Percentiles rank a stretch among this genome's conserved stretches.
Evolutionary conservation across 2,797 vertebrate species (phyloP).

Genomic region (Danio tinwini): DNA sequence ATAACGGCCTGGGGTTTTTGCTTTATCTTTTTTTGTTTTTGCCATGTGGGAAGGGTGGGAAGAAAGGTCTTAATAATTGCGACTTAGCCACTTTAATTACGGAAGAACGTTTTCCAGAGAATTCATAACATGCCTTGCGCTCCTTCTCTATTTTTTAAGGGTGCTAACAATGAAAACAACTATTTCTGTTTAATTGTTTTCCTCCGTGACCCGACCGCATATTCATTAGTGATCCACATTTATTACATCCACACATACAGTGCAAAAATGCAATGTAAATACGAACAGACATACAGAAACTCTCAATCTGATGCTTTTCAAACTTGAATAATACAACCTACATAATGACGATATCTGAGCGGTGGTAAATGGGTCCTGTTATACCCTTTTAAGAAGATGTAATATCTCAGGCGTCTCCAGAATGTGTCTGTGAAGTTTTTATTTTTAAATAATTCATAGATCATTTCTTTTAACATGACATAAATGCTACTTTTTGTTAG

Average conservation of each 20-base stretch:
- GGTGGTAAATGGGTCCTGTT: no score
- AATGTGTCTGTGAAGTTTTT: no score
- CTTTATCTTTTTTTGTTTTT: constrained; percentile 54
- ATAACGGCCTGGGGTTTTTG: constrained; percentile 43
- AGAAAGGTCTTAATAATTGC: constrained; percentile 51
- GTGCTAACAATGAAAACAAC: constrained; percentile 18
- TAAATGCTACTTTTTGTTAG: no score
- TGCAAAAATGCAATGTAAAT: constrained; percentile 5
- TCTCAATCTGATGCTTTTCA: constrained; percentile 16
- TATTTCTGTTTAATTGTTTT: constrained; percentile 19
- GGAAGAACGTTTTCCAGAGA: constrained; percentile 25
- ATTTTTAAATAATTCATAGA: no score
- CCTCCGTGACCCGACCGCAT: not conserved
- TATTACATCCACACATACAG: not conserved
- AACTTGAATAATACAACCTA: not conserved
- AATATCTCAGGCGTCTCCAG: no score
- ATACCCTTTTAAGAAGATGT: no score
- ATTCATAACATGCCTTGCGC: constrained; percentile 15
- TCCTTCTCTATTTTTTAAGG: not conserved
- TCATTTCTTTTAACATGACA: no score
- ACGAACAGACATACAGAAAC: not conserved
- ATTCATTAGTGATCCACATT: constrained; percentile 6
- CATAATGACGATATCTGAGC: constrained; percentile 16
- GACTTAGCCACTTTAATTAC: constrained; percentile 55
- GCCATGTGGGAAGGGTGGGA: constrained; percentile 21